Evolutionary conservation across 2,797 vertebrate species (phyloP), one percentile per base, ranked within the genome.

Genomic region (Philypnodon macrostomus): DNA sequence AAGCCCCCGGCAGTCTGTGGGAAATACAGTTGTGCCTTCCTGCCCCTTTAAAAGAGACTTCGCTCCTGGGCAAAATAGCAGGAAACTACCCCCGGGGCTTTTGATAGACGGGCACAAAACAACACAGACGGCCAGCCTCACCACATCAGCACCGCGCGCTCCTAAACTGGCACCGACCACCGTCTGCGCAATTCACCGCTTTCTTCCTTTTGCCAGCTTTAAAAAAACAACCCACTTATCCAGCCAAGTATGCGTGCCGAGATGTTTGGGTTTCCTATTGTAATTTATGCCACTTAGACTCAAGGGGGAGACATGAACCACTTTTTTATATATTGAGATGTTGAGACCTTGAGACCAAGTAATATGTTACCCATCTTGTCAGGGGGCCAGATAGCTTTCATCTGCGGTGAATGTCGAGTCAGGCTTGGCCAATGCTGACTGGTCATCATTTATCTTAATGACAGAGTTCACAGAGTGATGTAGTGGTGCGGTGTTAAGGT

Each of bases 11-110:
- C 77, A 77, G 85, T 68, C 92, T 96, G 93, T 95, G 94, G 93
- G 95, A 97, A 97, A 95, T 92, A 91, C 89, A 88, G 89, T 77
- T 86, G 77, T 91, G 89, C 90, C 91, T 97, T 98, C 95, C 95
- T 96, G 94, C 94, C 92, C 92, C 93, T 94, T 95, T 92, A 87
- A 95, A 42, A 94, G 93, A 92, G 94, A 93, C 91, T 89, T 90
- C 90, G 89, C 89, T 89, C 88, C 86, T 89, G 87, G 89, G 91
- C 92, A 93, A 96, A 97, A 97, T 95, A 88, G 89, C 91, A 94
- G 95, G 95, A 98, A 95, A 89, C 85, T 83, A 92, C 91, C 91
- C 47, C 89, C 81, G 67, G 89, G 86, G 88, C 6, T 90, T 92
- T 90, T 88, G 76, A 85, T 74, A 82, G 75, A 73, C 73, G 17